Base-by-base conservation (phyloP, 2,888 invertebrate species). In the Heliothis peltigera region DNA sequence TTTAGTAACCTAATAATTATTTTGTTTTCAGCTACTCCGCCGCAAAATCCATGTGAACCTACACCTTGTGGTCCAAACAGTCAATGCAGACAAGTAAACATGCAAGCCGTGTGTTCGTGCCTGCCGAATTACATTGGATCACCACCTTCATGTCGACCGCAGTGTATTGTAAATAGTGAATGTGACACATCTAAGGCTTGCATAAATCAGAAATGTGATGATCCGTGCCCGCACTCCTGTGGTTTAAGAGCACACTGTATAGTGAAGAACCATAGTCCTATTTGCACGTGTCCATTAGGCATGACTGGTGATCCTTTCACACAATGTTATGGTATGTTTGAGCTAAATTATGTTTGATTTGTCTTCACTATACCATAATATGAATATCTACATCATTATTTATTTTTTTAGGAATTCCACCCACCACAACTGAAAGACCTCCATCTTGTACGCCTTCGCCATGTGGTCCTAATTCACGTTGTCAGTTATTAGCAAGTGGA, bases 41-140 rank as follows among this genome's bases (percentile, higher is more conserved):
- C 64, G 18, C 86, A 95, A 64, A 97, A 98, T 84, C 98, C 98
- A 7, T 98, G 98, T 83, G 96, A 96, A 69, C 98, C 98, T 58
- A 96, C 97, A 22, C 98, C 98, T 0, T 98, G 98, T 88, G 98
- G 98, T 54, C 97, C 98, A 0, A 98, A 98, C 88, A 98, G 98
- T 86, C 97, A 98, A 86, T 98, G 98, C 74, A 96, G 98, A 82
- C 96, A 96, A 81, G 96, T 97, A 7, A 97, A 98, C 82, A 95
- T 95, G 80, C 97, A 97, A 92, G 98, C 98, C 0, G 98, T 98
- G 0, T 98, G 98, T 87, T 97, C 98, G 0, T 98, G 98, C 83
- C 95, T 97, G 75, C 97, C 97, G 1, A 97, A 97, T 79, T 98
- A 97, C 82, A 95, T 97, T 53, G 98, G 98, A 60, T 96, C 96